phyloP scores from a whole-genome alignment of 2,797 vertebrate species.

The Spea hammondii region DNA sequence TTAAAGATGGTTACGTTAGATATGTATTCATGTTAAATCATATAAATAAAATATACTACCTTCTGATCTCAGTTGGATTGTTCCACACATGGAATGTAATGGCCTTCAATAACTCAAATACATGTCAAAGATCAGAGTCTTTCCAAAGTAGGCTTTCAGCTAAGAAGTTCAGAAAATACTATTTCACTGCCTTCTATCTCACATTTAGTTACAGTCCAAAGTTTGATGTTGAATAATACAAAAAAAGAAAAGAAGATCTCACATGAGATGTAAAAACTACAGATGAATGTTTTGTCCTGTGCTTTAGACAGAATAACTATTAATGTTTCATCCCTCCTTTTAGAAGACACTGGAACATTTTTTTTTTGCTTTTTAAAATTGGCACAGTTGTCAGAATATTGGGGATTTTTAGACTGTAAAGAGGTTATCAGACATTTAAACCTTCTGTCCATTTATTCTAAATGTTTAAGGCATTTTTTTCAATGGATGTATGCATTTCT shows the following conservation, averaged over 20 bases:
- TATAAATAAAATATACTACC: no score
- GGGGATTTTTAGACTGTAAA: no score
- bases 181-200: neutral
- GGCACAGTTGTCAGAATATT: no score
- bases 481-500: no score
- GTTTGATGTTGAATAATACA: constrained; percentile 10
- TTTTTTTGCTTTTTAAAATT: neutral
- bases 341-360: neutral
- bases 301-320: neutral
- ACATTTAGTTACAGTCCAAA: constrained; percentile 8
- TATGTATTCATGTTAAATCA: no score
- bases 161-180: no score
- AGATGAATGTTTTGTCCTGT: neutral
- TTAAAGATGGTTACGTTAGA: no score
- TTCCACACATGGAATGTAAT: no score
- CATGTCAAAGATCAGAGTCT: constrained; percentile 19
- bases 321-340: constrained; percentile 7
- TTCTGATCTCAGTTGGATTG: no score
- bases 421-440: no score
- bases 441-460: no score
- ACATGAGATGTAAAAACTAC: neutral
- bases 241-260: neutral
- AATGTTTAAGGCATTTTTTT: no score
- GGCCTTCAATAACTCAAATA: neutral
- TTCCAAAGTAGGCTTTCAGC: constrained; percentile 8